Evolutionary conservation across 2,888 invertebrate species (phyloP), one percentile per base, ranked within the genome.

Genomic region (Melanophora roralis): DNA sequence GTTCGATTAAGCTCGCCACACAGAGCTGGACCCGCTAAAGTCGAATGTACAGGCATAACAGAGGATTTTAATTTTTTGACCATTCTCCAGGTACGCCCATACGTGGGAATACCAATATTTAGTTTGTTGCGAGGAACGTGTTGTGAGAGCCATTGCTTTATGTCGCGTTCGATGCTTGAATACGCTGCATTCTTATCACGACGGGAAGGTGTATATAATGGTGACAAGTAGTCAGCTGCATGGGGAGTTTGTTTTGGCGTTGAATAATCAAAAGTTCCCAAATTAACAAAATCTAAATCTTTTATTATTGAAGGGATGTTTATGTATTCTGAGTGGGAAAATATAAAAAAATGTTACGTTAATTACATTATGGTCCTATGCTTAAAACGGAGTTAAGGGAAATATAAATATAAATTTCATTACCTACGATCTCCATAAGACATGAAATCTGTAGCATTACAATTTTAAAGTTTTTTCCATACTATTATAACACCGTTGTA

Each of bases 261-360:
- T 84, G 92, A 91, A 88, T 94, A 96, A 89, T 97, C 96, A 85
- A 94, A 96, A 0, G 95, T 92, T 85, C 94, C 92, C 62, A 97
- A 86, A 85, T 95, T 95, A 32, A 97, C 93, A 82, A 94, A 93
- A 87, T 97, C 97, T 38, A 96, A 91, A 85, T 95, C 91, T 82
- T 94, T 93, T 71, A 94, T 92, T 68, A 96, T 88, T 9, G 93
- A 90, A 3, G 93, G 93, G 0, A 95, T 92, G 85, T 96, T 95
- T 88, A 92, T 95, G 89, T 95, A 96, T 69, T 94, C 95, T 95
- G 85, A 0, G 43, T 59, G 82, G 5, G 12, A 9, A 3, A 11
- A 4, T 8, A 3, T 27, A 14, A 11, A 6, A 5, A 5, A 5
- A 27, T 27, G 6, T 27, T 27, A 27, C 27, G 3, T n/a, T n/a